phyloP scores from a whole-genome alignment of 1,140 invertebrate genomes.

The Laodelphax striatellus region DNA sequence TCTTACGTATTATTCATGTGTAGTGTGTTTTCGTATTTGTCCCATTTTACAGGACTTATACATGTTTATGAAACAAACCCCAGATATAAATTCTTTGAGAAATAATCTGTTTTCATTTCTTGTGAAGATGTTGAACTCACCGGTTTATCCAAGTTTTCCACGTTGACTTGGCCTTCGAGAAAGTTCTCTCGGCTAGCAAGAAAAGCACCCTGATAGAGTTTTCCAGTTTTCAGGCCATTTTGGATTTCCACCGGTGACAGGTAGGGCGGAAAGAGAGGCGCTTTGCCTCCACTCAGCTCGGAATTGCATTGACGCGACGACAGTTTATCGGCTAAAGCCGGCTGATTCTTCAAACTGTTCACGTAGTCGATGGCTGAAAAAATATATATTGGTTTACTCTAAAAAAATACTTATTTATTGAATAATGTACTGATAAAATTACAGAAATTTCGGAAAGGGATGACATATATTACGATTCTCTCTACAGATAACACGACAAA shows the following conservation, averaged over 20 bases:
- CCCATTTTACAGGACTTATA: too few species aligned
- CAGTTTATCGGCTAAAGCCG: slow-evolving; percentile 69
- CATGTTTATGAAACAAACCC: too few species aligned
- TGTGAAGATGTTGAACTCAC: slow-evolving; percentile 36
- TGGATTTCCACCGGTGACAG: slow-evolving; percentile 63
- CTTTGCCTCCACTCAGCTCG: slow-evolving; percentile 38
- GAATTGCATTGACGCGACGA: slow-evolving; percentile 39
- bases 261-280: slow-evolving; percentile 75
- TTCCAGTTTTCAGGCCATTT: slow-evolving; percentile 65
- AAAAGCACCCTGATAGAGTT: slow-evolving; percentile 73
- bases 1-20: too few species aligned
- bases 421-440: too few species aligned
- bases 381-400: slow-evolving; percentile 14
- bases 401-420: neutral
- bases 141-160: slow-evolving; percentile 61
- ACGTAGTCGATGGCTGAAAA: slow-evolving; percentile 59
- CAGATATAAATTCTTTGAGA: too few species aligned
- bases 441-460: too few species aligned
- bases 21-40: too few species aligned
- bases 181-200: slow-evolving; percentile 83
- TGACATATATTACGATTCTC: too few species aligned
- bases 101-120: too few species aligned
- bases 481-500: too few species aligned
- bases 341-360: slow-evolving; percentile 46
- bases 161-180: slow-evolving; percentile 81